A percentile compares a stretch with the other conserved stretches of the same genome.
Conservation (phyloP, 2,888 invertebrate genomes). For the Cheilosia pagana region DNA sequence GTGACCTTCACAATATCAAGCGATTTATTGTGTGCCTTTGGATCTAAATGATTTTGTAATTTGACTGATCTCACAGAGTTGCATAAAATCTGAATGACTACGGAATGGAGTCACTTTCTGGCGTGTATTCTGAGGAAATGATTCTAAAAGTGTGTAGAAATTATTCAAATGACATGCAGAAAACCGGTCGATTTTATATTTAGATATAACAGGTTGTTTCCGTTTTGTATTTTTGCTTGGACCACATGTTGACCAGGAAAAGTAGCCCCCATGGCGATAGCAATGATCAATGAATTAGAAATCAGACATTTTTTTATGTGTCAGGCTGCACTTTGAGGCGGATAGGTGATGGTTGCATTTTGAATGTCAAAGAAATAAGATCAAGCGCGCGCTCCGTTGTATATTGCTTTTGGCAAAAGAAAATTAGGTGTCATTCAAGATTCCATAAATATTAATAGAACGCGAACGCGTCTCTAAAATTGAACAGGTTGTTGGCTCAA, state of each 20-base stretch:
- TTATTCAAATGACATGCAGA: constrained; percentile 37
- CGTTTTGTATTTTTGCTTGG: neutral
- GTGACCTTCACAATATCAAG: constrained; percentile 20
- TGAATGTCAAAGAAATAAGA: too few relatives aligned
- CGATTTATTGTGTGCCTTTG: constrained; percentile 1
- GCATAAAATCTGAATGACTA: neutral
- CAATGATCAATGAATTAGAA: too few relatives aligned
- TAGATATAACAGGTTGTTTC: constrained; percentile 6
- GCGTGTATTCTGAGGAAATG: neutral
- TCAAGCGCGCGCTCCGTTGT: too few relatives aligned
- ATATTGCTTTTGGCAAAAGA: too few relatives aligned
- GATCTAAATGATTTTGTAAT: neutral
- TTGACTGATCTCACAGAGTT: neutral
- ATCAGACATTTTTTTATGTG: too few relatives aligned
- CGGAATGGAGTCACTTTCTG: too few relatives aligned
- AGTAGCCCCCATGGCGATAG: neutral
- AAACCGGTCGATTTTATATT: constrained; percentile 13
- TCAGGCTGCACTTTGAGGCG: too few relatives aligned
- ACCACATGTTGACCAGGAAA: neutral
- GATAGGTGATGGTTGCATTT: too few relatives aligned
- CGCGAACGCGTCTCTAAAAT: too few relatives aligned
- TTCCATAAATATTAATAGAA: too few relatives aligned
- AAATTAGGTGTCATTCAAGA: too few relatives aligned
- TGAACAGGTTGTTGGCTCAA: too few relatives aligned
- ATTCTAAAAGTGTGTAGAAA: neutral